Evolutionary conservation across 2,888 invertebrate genomes (phyloP), one percentile per base, ranked within the genome.

Genomic region (Amphipyra berbera): DNA sequence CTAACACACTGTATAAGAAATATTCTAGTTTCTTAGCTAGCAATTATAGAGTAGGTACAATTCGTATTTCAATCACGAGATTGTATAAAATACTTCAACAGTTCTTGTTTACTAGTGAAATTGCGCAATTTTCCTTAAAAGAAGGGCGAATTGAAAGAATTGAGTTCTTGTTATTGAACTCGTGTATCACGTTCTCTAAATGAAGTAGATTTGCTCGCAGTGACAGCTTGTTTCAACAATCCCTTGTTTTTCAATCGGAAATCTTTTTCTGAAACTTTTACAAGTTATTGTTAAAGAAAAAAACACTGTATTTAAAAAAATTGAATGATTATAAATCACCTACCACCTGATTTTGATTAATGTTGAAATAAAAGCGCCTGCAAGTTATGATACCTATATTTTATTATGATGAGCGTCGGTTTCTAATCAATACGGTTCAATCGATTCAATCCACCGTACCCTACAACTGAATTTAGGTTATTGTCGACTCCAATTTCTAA

Each of bases 171-270:
- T 76, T 73, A 75, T 61, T 59, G 48, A 41, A 61, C 38, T 60
- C 33, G 42, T 50, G 58, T 59, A 59, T 75, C 71, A 71, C 62
- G 71, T 71, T 55, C 49, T 48, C 47, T 35, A 46, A 66, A 73
- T 75, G 44, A 73, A 75, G 71, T 63, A 56, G 45, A 71, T 67
- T 67, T 67, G 54, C 56, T 75, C 52, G 37, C 6, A 47, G 50
- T 50, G 35, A 59, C 30, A 30, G 30, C 30, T 30, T 30, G 2
- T 60, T 48, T 53, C 55, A 75, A 61, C 66, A 58, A 67, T 55
- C 40, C 49, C 42, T 70, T 66, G 59, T 70, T 52, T 61, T 44
- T 35, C 40, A 55, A 46, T 60, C 10, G n/a, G 30, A 37, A 61
- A 47, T 57, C 38, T 54, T 66, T 65, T 53, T 30, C 30, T 15